Evolutionary conservation across 35 echinoderm and acorn worm genomes (phyloP), one percentile per base, ranked within the genome.

Genomic region (Hemicentrotus pulcherrimus): DNA sequence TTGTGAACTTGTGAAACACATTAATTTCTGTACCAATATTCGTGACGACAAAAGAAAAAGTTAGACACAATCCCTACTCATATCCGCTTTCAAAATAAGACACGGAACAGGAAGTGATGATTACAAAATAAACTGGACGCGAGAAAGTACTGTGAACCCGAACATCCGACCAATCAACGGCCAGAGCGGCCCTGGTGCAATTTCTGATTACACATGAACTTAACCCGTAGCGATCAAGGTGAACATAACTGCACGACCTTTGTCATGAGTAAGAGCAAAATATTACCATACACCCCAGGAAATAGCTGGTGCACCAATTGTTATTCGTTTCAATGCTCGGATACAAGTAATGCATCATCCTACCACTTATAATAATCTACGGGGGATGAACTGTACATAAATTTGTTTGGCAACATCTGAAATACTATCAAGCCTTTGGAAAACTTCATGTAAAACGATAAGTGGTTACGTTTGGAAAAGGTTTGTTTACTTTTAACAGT

Each of bases 31-130:
- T 78, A n/a, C 19, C 22, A n/a, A 78, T 78, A 78, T n/a, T 1
- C n/a, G 24, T 22, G 9, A 59, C 52, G 16, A 2, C 5, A 10
- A 59, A 59, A 9, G 0, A 16, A 59, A 59, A 13, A 2, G 52
- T 9, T 59, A 14, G 52, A 59, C 52, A 59, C 52, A 59, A 59
- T n/a, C 61, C 61, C 0, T 78, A 78, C 65, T 78, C 65, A 78
- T 78, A 78, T 78, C 65, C 65, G 65, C 15, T 78, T 78, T 78
- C 65, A 78, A 78, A 78, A 78, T 78, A 78, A 28, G n/a, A 78
- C 65, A n/a, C 65, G 65, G 19, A 78, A 78, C 65, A 78, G 65
- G 65, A 78, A 78, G 65, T 78, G 65, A 78, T 78, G 65, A 78
- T 28, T 78, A 78, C 65, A 24, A 78, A 15, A 78, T 78, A 78